A percentile compares a stretch with the other conserved stretches of the same genome.
Evolutionary conservation across 2,113 vertebrate species (phyloP).

Genomic region (Cochlearius cochlearius): DNA sequence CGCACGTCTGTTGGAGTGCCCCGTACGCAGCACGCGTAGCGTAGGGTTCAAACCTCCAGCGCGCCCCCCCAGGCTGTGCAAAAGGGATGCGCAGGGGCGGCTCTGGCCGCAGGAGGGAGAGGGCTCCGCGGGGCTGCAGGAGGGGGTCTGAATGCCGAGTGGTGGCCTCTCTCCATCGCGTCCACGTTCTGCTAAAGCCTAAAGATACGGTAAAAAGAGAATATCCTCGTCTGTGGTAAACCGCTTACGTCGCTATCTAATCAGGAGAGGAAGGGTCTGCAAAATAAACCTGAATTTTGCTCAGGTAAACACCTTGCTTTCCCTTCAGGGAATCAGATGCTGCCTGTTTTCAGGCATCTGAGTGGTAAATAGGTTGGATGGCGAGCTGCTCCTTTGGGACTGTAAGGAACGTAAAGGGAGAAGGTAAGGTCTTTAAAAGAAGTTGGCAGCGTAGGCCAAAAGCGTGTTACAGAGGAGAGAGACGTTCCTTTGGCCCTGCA

Average conservation of each 20-base stretch:
- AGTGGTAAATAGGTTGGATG: neutral
- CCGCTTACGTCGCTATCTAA: rapidly evolving
- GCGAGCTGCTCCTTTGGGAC: neutral
- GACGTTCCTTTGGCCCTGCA: neutral
- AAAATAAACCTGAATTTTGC: neutral
- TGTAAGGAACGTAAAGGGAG: neutral
- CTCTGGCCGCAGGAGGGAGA: neutral
- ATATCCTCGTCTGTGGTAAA: neutral
- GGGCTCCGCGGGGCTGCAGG: neutral
- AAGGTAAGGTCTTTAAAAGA: neutral
- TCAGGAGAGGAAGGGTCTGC: neutral
- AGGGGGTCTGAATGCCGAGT: neutral
- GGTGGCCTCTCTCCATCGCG: neutral
- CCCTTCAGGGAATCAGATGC: neutral
- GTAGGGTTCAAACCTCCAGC: neutral
- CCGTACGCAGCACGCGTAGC: rapidly evolving
- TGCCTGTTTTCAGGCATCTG: neutral
- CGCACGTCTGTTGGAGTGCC: no score
- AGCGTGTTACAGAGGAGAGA: neutral
- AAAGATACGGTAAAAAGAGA: neutral
- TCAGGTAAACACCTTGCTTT: neutral
- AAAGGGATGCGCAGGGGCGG: neutral
- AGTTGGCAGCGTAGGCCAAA: neutral
- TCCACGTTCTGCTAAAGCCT: neutral
- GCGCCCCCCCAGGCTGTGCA: neutral